Conservation (phyloP, 2,797 vertebrate genomes). For the Amblyopsis hoosieri region DNA sequence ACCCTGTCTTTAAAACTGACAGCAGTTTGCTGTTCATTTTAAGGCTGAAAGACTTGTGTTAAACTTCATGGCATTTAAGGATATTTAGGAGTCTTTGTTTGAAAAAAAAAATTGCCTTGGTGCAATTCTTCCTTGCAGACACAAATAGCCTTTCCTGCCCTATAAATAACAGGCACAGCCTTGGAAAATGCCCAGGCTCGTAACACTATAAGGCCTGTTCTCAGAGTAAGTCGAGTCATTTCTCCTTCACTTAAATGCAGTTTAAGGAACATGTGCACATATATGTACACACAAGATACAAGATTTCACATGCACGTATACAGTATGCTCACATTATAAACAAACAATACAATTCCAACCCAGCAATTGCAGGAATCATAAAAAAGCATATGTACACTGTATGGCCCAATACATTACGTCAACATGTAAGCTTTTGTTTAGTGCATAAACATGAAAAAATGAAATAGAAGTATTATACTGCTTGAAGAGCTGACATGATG, state of each 20-base stretch:
- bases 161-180: conserved; percentile 70
- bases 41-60: conserved; percentile 15
- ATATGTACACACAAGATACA: too few species aligned
- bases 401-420: too few species aligned
- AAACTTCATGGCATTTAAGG: conserved; percentile 35
- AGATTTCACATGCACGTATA: too few species aligned
- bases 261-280: not conserved
- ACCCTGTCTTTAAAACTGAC: too few species aligned
- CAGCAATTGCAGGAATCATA: too few species aligned
- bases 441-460: too few species aligned
- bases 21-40: conserved; percentile 4
- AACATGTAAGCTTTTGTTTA: too few species aligned
- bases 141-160: conserved; percentile 72
- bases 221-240: conserved; percentile 41
- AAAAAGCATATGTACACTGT: too few species aligned
- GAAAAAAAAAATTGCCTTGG: conserved; percentile 51
- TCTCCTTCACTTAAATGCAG: conserved; percentile 1
- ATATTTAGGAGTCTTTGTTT: conserved; percentile 20
- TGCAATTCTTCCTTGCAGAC: conserved; percentile 65
- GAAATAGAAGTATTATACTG: too few species aligned
- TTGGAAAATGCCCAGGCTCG: conserved; percentile 59
- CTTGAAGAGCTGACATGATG: too few species aligned
- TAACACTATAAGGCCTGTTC: conserved; percentile 37
- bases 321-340: too few species aligned
- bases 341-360: too few species aligned